Base-by-base conservation (phyloP, 2,113 vertebrate species). In the Etia nguti region DNA sequence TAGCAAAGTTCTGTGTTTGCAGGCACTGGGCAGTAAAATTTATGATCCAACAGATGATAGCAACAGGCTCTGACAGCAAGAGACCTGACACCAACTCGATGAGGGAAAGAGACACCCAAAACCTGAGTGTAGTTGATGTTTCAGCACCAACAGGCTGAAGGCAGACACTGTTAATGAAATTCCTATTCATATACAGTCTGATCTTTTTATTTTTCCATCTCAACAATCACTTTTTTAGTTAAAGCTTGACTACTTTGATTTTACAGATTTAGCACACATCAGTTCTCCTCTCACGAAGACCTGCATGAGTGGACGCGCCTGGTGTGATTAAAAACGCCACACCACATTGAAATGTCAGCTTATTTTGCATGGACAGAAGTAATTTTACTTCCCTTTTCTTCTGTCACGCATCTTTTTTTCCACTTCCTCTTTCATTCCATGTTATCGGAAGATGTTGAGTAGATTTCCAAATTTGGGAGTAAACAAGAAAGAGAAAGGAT, bases 21-120 rank as follows among this genome's bases (percentile, higher is more conserved):
- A 8, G 8, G 46, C 10, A 20, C 31, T 6, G 41, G n/a, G 24
- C 54, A 82, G 75, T 36, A 65, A 80, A 83, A 94, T 87, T 90
- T 93, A 95, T 89, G 91, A 90, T 90, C 79, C 54, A 87, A 84
- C 93, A 94, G 88, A 90, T 93, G 94, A 86, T 34, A 48, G 85
- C 84, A 81, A 38, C 50, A 82, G 89, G 82, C 85, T 75, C 84
- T 29, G 54, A 88, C 73, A 82, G 73, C 50, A 65, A 2, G 92
- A 91, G 81, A 94, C 81, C 85, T 92, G 93, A 93, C 92, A 95
- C 91, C 92, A 85, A 75, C 80, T 7, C 26, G n/a, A 82, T 68
- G 86, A 85, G 79, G 83, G 73, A 56, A 81, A 11, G 10, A 65
- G 79, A 87, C 77, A 54, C 80, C 26, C 18, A 31, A 62, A 79